Base-by-base conservation (phyloP, 2,797 vertebrate species). In the Cynodonichthys magdalenae region DNA sequence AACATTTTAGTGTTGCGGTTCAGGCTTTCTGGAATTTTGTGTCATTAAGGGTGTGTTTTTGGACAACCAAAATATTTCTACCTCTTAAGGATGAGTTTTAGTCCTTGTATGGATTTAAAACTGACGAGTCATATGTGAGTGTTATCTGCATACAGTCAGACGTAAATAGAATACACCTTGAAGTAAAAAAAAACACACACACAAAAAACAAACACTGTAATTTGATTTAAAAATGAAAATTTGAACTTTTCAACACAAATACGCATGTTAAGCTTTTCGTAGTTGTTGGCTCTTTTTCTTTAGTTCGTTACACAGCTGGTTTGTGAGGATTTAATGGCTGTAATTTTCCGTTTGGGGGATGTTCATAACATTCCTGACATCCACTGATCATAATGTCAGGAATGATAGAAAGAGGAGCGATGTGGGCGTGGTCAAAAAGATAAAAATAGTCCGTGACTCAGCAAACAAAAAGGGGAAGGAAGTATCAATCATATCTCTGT, bases 361-460 rank as follows among this genome's bases (percentile, higher is more conserved):
- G 39, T 46, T 5, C 17, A 31, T 31, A 4, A 9, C 28, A 6
- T 20, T 47, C 18, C 17, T 9, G 8, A 14, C 44, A 34, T 34
- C 14, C 3, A 20, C 34, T 7, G 8, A 19, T 20, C n/a, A 3
- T 34, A 31, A 46, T 8, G 10, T 12, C n/a, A 9, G 19, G 12
- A 15, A 1, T 10, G 20, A 27, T 9, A 28, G 24, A 36, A 6
- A 18, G 42, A 34, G n/a, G n/a, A 12, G n/a, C 2, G 15, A 1
- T 31, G 54, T 56, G 11, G 46, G 58, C 19, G 58, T 39, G 15
- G 58, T 50, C 10, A 20, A n/a, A 44, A 15, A 49, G 28, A 20
- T 59, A 72, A 68, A 78, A 80, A 86, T 79, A 82, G 72, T 39
- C 10, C 42, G 10, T 81, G 78, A 72, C 61, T 60, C 76, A 58